phyloP scores from a whole-genome alignment of 2,888 invertebrate genomes.

The Drosophila vallismaia region DNA sequence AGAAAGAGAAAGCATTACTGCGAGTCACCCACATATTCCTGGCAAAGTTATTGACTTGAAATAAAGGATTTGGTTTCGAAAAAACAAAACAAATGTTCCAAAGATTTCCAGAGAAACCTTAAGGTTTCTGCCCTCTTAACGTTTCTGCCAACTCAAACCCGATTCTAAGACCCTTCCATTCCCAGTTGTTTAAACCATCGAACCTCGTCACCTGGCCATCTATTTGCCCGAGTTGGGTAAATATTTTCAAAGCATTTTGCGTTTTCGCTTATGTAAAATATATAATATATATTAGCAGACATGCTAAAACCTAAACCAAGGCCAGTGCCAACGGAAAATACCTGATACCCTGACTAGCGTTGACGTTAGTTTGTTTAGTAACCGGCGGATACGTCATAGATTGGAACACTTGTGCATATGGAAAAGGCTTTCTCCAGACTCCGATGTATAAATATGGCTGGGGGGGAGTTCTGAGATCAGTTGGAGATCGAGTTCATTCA shows the following conservation, averaged over 20 bases:
- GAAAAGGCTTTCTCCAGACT: conserved; percentile 1
- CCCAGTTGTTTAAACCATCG: too few relatives aligned
- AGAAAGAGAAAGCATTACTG: conserved; percentile 1
- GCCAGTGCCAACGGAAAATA: conserved; percentile 16
- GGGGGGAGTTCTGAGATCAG: conserved; percentile 16
- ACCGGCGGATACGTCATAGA: conserved; percentile 16
- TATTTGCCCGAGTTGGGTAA: neutral
- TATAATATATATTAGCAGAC: neutral
- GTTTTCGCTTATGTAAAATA: neutral
- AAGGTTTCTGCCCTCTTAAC: too few relatives aligned
- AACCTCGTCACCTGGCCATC: neutral
- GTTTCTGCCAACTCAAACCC: too few relatives aligned
- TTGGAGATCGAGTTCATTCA: conserved; percentile 23
- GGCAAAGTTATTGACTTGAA: too few relatives aligned
- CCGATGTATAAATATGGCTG: conserved; percentile 25
- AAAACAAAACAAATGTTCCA: too few relatives aligned
- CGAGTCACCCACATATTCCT: too few relatives aligned
- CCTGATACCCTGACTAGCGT: conserved; percentile 2
- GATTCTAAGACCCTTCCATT: too few relatives aligned
- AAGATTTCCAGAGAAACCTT: too few relatives aligned
- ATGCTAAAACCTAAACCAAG: neutral
- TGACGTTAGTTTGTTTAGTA: conserved; percentile 35
- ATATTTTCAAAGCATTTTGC: neutral
- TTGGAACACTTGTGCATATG: conserved; percentile 29
- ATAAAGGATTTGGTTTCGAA: too few relatives aligned